A percentile compares a stretch with the other conserved stretches of the same genome.
phyloP scores from a whole-genome alignment of 2,113 vertebrate species.

The Chionis minor region DNA sequence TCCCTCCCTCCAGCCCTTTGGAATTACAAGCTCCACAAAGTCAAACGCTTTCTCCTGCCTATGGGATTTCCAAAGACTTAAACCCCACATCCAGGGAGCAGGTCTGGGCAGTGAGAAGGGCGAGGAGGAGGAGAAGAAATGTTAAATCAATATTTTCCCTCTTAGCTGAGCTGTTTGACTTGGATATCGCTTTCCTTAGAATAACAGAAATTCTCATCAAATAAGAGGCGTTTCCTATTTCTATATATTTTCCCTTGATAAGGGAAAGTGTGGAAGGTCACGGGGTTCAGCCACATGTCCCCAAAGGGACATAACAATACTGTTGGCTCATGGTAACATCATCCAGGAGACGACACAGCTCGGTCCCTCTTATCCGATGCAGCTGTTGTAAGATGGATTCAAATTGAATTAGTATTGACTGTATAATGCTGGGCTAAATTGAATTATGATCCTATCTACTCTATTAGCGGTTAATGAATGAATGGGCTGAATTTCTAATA shows the following conservation, averaged over 20 bases:
- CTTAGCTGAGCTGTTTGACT: slow-evolving; percentile 46
- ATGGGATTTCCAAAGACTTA: not conserved
- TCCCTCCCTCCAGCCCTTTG: not conserved
- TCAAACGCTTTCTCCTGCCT: not conserved
- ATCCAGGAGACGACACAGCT: slow-evolving; percentile 42
- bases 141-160: slow-evolving; percentile 51
- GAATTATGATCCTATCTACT: slow-evolving; percentile 67
- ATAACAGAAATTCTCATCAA: slow-evolving; percentile 45
- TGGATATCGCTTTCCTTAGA: slow-evolving; percentile 45
- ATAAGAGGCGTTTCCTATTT: slow-evolving; percentile 23
- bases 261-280: slow-evolving; percentile 37
- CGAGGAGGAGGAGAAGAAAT: not conserved
- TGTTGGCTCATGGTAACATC: slow-evolving; percentile 57
- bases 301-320: slow-evolving; percentile 49
- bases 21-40: not conserved
- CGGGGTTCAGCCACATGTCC: not conserved
- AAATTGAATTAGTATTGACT: slow-evolving; percentile 62
- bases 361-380: slow-evolving; percentile 34
- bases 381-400: slow-evolving; percentile 60
- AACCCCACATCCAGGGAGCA: not conserved
- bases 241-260: slow-evolving; percentile 45
- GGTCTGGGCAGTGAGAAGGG: not conserved
- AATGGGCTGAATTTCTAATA: slow-evolving; percentile 38
- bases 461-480: slow-evolving; percentile 56
- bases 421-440: slow-evolving; percentile 57